phyloP scores from a whole-genome alignment of 2,113 vertebrate genomes.

The Glareola pratincola region DNA sequence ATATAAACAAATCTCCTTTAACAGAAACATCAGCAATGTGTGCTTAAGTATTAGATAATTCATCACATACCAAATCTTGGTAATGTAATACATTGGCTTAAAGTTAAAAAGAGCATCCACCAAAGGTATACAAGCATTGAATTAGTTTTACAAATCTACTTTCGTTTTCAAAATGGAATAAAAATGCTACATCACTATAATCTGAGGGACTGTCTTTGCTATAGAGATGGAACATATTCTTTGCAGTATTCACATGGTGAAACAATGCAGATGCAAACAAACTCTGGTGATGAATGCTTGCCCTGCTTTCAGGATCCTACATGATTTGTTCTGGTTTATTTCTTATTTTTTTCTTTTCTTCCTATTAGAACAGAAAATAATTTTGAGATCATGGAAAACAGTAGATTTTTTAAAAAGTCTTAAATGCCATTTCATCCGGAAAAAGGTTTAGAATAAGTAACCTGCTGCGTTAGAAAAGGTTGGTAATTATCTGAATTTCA shows the following conservation, averaged over 20 bases:
- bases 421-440: not conserved
- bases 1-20: not conserved
- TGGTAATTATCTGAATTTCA: conserved; percentile 50
- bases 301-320: not conserved
- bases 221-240: not conserved
- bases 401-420: not conserved
- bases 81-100: not conserved
- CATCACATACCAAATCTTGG: accelerated
- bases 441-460: conserved; percentile 13
- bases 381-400: not conserved
- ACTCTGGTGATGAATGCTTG: not conserved
- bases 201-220: not conserved
- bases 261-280: not conserved
- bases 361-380: not conserved
- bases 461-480: not conserved
- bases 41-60: not conserved
- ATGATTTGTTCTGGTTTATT: not conserved
- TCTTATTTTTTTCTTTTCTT: not conserved
- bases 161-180: not conserved
- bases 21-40: not conserved
- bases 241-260: not conserved
- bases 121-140: not conserved
- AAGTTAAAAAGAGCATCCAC: not conserved
- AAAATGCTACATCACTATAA: not conserved
- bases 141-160: not conserved